phyloP scores from a whole-genome alignment of 2,113 vertebrate species.

The Illadopsis cleaveri region DNA sequence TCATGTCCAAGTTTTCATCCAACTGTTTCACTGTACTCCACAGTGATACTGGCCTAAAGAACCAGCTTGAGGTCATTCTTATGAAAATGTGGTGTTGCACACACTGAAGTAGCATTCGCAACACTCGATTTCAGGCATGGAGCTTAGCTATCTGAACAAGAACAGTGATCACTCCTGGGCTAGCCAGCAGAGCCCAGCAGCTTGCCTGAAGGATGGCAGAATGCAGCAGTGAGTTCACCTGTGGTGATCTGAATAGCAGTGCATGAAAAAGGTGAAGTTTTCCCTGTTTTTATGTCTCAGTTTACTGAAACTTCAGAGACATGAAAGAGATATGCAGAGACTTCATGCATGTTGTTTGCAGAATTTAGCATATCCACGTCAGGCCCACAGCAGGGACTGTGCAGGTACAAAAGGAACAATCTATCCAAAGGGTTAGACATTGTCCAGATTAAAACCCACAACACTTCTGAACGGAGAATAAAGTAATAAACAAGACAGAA shows the following conservation, averaged over 20 bases:
- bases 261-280: not conserved
- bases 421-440: not conserved
- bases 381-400: not conserved
- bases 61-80: not conserved
- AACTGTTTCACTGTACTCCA: not conserved
- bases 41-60: not conserved
- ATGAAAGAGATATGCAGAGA: no score
- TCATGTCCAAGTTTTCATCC: not conserved
- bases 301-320: not conserved
- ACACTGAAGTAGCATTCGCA: fast-evolving
- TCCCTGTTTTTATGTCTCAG: not conserved
- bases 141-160: not conserved
- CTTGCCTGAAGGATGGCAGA: not conserved
- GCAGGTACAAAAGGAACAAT: not conserved
- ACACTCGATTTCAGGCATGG: not conserved
- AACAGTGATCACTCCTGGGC: not conserved
- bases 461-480: not conserved
- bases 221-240: not conserved
- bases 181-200: not conserved
- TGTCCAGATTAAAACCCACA: not conserved
- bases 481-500: not conserved
- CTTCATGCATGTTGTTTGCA: fast-evolving
- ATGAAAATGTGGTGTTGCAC: not conserved
- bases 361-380: not conserved
- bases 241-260: not conserved